A percentile compares a stretch with the other conserved stretches of the same genome.
phyloP scores from a whole-genome alignment of 2,113 vertebrate genomes.

The Melanostigma gelatinosum region DNA sequence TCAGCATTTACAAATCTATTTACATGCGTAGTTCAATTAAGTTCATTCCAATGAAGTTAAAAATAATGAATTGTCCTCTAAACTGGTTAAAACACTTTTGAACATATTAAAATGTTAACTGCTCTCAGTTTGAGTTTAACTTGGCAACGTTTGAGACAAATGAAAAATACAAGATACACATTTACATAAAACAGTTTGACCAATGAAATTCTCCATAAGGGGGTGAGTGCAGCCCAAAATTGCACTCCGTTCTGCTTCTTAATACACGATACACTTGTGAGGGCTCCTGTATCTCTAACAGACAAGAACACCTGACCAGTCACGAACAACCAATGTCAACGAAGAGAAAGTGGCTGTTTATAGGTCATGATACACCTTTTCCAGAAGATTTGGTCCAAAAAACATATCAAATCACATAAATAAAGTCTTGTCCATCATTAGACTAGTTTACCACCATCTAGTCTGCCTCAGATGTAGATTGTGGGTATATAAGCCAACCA shows the following conservation, averaged over 20 bases:
- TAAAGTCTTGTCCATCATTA: background rate
- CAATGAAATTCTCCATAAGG: background rate
- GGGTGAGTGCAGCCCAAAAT: background rate
- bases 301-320: constrained; percentile 17
- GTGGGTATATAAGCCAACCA: background rate
- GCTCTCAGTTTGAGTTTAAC: background rate
- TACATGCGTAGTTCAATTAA: constrained; percentile 8
- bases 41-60: background rate
- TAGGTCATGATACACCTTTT: constrained; percentile 8
- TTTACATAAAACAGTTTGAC: constrained; percentile 38
- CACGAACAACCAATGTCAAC: constrained; percentile 23
- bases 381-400: constrained; percentile 64
- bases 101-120: constrained; percentile 5
- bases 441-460: background rate
- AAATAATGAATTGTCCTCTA: constrained; percentile 4
- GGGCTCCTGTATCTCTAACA: constrained; percentile 2
- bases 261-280: background rate
- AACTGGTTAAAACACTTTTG: background rate
- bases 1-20: constrained; percentile 49
- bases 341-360: constrained; percentile 15
- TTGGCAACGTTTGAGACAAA: constrained; percentile 29
- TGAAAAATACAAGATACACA: constrained; percentile 30
- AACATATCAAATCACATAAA: constrained; percentile 26
- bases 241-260: background rate
- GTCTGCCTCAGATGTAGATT: background rate